Evolutionary conservation across 2,888 invertebrate species (phyloP), one percentile per base, ranked within the genome.

Genomic region (Athetis lepigone): DNA sequence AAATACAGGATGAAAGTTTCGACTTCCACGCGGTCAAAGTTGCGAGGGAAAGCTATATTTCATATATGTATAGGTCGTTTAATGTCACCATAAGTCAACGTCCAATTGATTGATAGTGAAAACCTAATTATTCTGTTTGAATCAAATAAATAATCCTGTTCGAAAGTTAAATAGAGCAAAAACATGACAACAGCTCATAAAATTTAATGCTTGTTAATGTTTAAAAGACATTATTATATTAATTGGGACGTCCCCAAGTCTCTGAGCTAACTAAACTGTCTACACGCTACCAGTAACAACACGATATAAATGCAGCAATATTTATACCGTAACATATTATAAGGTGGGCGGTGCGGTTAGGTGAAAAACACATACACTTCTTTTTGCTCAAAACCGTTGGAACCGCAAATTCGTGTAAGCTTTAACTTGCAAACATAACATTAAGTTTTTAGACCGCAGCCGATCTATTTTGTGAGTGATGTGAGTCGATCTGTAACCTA

Each of bases 241-340:
- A 65, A 57, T 66, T 66, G 19, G 16, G 11, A 18, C 37, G 47
- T 58, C 47, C 58, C 27, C 21, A 68, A 47, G 58, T 68, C 42
- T 29, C 42, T 18, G 13, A 42, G 8, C 40, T 16, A 68, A 58
- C 42, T 40, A 27, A 56, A 56, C 2, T 42, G 46, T 46, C 33
- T 27, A 40, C 70, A 61, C 45, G 61, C 62, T 27, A 27, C 45
- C 51, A 49, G 56, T 52, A 52, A 64, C 49, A 39, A 54, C 36
- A 18, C 45, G 39, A 54, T 45, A 36, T 25, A 52, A 58, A 71
- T 36, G 54, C 36, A 11, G 40, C 52, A 25, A 50, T 54, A 60
- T 52, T 43, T 45, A 7, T 63, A 74, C 55, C 43, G 55, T 56
- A 49, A 62, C 21, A 36, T 42, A 49, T 43, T 46, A 18, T 8